phyloP scores from a whole-genome alignment of 2,797 vertebrate species.

The Silurus lanzhouensis region DNA sequence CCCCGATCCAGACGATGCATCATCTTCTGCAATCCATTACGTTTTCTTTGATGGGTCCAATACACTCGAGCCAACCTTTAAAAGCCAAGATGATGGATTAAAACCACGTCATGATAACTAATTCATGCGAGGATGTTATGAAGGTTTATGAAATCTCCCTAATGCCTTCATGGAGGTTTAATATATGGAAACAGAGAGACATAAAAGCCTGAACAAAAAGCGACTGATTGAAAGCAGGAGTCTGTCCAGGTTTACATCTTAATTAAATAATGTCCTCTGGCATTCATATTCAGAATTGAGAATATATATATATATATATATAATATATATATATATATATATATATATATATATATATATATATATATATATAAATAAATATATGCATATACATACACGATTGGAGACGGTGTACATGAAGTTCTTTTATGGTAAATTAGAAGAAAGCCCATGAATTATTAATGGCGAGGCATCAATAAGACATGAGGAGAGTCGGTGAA shows the following conservation, averaged over 20 bases:
- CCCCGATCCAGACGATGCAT: constrained; percentile 41
- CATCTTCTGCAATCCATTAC: constrained; percentile 57
- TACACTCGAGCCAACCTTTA: constrained; percentile 56
- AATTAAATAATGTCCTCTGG: background rate
- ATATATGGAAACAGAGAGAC: constrained; percentile 17
- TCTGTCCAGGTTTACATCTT: constrained; percentile 10
- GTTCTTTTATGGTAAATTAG: constrained; percentile 1
- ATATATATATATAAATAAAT: background rate
- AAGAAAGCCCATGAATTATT: constrained; percentile 6
- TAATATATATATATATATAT: background rate
- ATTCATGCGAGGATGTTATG: constrained; percentile 54
- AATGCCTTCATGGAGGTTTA: constrained; percentile 46
- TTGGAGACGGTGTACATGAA: background rate
- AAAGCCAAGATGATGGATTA: constrained; percentile 60
- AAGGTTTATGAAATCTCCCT: constrained; percentile 52
- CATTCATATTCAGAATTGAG: background rate
- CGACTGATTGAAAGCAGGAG: constrained; percentile 23
- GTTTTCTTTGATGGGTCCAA: constrained; percentile 50
- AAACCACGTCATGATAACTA: constrained; percentile 49
- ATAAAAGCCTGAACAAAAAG: constrained; percentile 20
- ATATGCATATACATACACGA: background rate
- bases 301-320: constrained; percentile 1
- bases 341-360: background rate
- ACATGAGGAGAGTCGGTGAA: background rate
- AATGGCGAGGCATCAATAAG: constrained; percentile 18